phyloP scores from a whole-genome alignment of 2,888 invertebrate species.

The Cheiracanthium punctorium region DNA sequence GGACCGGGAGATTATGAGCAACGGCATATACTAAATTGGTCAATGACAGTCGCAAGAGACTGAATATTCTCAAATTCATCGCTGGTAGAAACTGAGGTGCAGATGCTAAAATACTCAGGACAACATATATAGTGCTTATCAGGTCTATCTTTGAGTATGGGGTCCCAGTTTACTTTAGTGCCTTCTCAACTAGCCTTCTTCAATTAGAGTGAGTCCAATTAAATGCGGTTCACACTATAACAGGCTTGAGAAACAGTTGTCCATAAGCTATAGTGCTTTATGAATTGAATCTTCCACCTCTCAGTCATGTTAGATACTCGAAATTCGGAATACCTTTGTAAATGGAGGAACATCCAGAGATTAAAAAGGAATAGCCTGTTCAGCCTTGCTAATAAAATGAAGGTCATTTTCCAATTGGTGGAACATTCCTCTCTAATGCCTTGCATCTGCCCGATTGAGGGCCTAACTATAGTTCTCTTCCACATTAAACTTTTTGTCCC shows the following conservation, averaged over 20 bases:
- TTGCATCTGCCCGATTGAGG: background rate
- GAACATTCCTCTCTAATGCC: background rate
- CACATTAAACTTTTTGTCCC: background rate
- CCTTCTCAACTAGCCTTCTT: background rate
- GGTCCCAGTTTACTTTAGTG: background rate
- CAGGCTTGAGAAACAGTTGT: background rate
- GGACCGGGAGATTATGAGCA: slow-evolving; percentile 8
- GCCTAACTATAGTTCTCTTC: background rate
- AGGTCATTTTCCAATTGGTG: background rate
- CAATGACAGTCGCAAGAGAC: background rate
- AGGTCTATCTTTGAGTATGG: background rate
- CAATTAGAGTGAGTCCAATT: background rate
- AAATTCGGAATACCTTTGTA: background rate
- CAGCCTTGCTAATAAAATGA: background rate
- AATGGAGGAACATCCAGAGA: background rate
- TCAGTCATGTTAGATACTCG: background rate
- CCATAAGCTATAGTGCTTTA: background rate
- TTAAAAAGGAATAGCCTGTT: background rate
- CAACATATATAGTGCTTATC: background rate
- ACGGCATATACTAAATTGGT: background rate
- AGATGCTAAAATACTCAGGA: background rate
- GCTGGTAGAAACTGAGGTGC: background rate
- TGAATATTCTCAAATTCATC: slow-evolving; percentile 8
- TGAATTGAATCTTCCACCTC: slow-evolving; percentile 16
- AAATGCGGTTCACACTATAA: background rate